Percentiles rank a stretch among this genome's conserved stretches.
These are phyloP conservation scores for Chiloscyllium punctatum DNA, from an alignment of 2,797 vertebrate genomes.

Conservation along the genomic window DNA sequence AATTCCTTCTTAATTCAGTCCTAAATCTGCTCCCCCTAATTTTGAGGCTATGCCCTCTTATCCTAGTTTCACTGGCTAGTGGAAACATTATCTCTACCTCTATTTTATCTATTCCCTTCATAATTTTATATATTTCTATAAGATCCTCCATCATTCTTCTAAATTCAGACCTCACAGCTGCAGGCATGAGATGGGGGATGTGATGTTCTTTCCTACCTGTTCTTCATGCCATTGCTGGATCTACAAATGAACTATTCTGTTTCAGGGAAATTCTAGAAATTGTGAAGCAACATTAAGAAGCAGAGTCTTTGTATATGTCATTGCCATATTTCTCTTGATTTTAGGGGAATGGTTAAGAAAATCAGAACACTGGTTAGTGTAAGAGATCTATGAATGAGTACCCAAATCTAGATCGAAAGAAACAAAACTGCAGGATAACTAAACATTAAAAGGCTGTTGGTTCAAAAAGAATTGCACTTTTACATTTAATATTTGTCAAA, in stretches of 20 bases:
- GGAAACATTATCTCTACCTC: no score
- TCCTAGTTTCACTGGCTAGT: no score
- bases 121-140: no score
- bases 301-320: neutral
- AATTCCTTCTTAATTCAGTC: no score
- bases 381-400: neutral
- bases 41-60: no score
- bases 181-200: neutral
- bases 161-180: neutral
- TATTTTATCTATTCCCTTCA: no score
- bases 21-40: no score
- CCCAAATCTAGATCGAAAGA: neutral
- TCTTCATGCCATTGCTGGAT: neutral
- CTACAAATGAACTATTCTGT: neutral
- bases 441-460: neutral
- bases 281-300: neutral
- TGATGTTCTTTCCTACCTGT: neutral
- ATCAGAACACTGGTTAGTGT: neutral
- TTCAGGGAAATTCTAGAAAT: neutral
- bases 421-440: neutral
- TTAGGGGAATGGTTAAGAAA: neutral
- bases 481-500: slow-evolving; percentile 8
- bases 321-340: neutral
- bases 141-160: no score
- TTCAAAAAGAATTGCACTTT: neutral